Evolutionary conservation across 2,888 invertebrate species (phyloP).

Genomic region (Microplitis deprimator): DNA sequence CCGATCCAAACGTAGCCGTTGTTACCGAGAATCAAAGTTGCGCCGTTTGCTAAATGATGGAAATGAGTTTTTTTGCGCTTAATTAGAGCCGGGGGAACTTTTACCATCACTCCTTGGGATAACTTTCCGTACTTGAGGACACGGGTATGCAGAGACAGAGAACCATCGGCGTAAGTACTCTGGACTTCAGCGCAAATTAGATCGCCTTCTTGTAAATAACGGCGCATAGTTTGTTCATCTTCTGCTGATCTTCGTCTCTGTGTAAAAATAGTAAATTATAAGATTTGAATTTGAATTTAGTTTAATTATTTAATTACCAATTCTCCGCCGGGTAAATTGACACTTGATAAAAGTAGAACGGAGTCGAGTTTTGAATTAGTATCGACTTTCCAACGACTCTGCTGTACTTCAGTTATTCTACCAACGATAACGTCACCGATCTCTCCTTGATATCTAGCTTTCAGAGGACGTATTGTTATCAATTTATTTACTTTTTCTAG

Average conservation of each 20-base stretch:
- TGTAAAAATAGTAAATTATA: neutral
- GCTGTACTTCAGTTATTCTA: constrained; percentile 93
- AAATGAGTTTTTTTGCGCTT: constrained; percentile 96
- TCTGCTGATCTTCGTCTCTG: constrained; percentile 91
- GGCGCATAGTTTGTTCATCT: constrained; percentile 98
- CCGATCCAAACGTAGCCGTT: constrained; percentile 98
- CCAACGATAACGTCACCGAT: constrained; percentile 98
- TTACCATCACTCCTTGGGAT: constrained; percentile 89
- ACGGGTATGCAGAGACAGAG: constrained; percentile 93
- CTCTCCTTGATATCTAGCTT: constrained; percentile 92
- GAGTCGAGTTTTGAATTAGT: constrained; percentile 93
- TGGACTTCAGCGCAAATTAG: constrained; percentile 98
- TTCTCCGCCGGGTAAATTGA: constrained; percentile 98
- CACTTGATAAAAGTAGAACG: constrained; percentile 88
- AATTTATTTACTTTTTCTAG: constrained; percentile 96
- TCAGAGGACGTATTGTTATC: constrained; percentile 91
- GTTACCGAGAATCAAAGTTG: constrained; percentile 93
- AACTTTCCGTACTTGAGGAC: constrained; percentile 98
- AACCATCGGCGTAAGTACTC: constrained; percentile 91
- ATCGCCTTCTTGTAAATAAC: constrained; percentile 94
- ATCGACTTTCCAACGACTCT: constrained; percentile 95
- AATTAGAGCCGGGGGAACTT: constrained; percentile 92
- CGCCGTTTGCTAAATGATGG: constrained; percentile 92
- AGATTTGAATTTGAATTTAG: neutral
- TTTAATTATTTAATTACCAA: constrained; percentile 74